Evolutionary conservation across 2,797 vertebrate species (phyloP).

Genomic region (Coregonus sp.): DNA sequence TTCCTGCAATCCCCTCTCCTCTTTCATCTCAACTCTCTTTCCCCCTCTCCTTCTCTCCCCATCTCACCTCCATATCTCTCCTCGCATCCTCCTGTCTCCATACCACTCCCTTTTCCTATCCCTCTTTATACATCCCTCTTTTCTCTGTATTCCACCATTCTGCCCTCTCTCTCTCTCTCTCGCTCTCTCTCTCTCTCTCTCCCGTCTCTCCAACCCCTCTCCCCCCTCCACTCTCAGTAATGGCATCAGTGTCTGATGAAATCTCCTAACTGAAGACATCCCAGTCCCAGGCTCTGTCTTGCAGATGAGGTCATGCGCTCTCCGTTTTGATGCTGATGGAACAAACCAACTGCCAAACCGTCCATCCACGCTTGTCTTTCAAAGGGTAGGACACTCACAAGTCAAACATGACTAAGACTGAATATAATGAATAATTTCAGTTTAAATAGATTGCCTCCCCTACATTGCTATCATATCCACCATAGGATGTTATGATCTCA

Average conservation of each 20-base stretch:
- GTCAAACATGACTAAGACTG: constrained; percentile 45
- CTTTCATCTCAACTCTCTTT: neutral
- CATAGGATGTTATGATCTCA: constrained; percentile 24
- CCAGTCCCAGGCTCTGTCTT: constrained; percentile 56
- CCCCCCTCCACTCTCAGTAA: constrained; percentile 58
- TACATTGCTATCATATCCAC: neutral
- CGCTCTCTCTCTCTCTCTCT: neutral
- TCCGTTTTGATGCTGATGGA: constrained; percentile 71
- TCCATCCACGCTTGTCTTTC: constrained; percentile 40
- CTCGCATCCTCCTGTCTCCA: neutral
- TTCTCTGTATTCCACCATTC: neutral
- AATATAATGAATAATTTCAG: constrained; percentile 26
- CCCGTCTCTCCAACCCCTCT: neutral
- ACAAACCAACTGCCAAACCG: constrained; percentile 44
- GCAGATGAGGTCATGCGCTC: constrained; percentile 73
- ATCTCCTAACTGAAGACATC: constrained; percentile 71
- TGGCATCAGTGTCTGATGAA: constrained; percentile 74
- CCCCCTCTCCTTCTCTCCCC: neutral
- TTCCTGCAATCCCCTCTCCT: neutral
- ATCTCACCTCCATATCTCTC: neutral
- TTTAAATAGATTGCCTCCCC: neutral
- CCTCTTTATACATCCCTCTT: constrained; percentile 41
- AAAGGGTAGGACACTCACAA: constrained; percentile 46
- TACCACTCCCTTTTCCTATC: constrained; percentile 11
- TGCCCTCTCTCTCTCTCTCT: neutral